Evolutionary conservation across 2,113 vertebrate species (phyloP).

Genomic region (Maccullochella peelii): DNA sequence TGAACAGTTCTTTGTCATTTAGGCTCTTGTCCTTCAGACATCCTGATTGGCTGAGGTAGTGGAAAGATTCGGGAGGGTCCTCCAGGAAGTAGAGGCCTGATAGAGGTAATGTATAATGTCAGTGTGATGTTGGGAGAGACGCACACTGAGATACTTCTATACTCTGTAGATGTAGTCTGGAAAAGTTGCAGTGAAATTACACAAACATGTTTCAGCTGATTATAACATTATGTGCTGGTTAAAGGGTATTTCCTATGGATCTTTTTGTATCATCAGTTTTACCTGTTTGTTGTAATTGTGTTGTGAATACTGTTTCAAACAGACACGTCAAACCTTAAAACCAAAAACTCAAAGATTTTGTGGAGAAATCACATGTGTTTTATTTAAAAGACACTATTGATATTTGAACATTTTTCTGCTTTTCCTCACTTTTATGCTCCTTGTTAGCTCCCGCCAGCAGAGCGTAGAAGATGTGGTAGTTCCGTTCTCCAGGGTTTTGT

Average conservation of each 20-base stretch:
- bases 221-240: background rate
- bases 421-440: constrained; percentile 86
- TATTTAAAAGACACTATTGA: background rate
- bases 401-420: background rate
- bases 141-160: background rate
- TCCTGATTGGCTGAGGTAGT: constrained; percentile 90
- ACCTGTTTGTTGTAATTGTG: background rate
- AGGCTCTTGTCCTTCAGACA: constrained; percentile 90
- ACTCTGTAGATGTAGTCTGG: background rate
- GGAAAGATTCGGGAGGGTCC: constrained; percentile 87
- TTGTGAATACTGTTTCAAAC: background rate
- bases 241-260: background rate
- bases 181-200: background rate
- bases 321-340: too few species aligned
- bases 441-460: constrained; percentile 87
- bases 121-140: background rate
- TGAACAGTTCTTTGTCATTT: constrained; percentile 89
- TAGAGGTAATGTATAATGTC: background rate
- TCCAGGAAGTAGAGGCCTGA: constrained; percentile 88
- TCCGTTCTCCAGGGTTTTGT: constrained; percentile 91
- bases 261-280: background rate
- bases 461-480: constrained; percentile 95
- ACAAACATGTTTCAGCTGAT: background rate
- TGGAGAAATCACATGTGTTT: too few species aligned
- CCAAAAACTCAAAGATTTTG: too few species aligned